Evolutionary conservation across 1,140 invertebrate species (phyloP).

Genomic region (Antheraea pernyi): DNA sequence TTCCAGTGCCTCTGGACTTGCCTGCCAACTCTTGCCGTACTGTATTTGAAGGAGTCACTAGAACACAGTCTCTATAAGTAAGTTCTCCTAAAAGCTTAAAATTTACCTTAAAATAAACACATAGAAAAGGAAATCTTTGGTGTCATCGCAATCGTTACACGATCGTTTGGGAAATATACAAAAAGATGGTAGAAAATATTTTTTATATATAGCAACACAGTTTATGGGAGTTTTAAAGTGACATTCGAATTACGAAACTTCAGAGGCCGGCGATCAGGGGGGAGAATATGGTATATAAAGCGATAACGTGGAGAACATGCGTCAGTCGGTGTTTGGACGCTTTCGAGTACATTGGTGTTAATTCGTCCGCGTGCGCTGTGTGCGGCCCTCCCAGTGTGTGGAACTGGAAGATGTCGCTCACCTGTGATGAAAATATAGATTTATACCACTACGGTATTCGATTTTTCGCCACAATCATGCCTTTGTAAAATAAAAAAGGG

Average conservation of each 20-base stretch:
- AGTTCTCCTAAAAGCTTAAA: neutral
- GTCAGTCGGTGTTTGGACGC: constrained; percentile 30
- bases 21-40: constrained; percentile 69
- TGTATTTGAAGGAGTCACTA: constrained; percentile 16
- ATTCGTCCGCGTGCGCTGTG: constrained; percentile 61
- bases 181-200: neutral
- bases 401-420: constrained; percentile 84
- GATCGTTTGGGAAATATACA: constrained; percentile 1
- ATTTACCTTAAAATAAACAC: constrained; percentile 2
- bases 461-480: too few relatives aligned
- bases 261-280: neutral
- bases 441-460: too few relatives aligned
- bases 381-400: constrained; percentile 73
- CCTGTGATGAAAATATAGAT: constrained; percentile 55
- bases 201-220: constrained; percentile 1
- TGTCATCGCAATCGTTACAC: constrained; percentile 12
- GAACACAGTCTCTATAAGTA: constrained; percentile 3
- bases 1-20: constrained; percentile 33
- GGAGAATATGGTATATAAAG: constrained; percentile 30
- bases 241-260: neutral
- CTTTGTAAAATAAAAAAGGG: too few relatives aligned
- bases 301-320: constrained; percentile 15
- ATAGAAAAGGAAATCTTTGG: constrained; percentile 9
- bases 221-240: neutral
- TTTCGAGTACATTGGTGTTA: constrained; percentile 57